Percentiles rank a stretch among this genome's conserved stretches.
phyloP scores from a whole-genome alignment of 2,888 invertebrate genomes.

The Mimumesa dahlbomi region DNA sequence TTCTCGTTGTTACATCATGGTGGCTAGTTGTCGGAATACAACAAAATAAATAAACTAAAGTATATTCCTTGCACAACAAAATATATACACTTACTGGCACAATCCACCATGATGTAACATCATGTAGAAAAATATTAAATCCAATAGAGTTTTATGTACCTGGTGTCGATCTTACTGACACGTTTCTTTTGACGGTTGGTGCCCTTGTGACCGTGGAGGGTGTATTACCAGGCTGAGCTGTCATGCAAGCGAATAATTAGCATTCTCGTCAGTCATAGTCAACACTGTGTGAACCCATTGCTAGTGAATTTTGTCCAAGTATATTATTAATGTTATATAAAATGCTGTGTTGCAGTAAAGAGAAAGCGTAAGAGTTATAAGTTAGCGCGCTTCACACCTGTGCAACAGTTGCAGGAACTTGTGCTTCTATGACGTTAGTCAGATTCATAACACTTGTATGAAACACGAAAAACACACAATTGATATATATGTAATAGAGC shows the following conservation, averaged over 20 bases:
- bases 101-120: constrained; percentile 34
- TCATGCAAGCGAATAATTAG: constrained; percentile 73
- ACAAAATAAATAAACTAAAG: neutral
- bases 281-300: constrained; percentile 38
- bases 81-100: neutral
- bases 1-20: constrained; percentile 26
- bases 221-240: constrained; percentile 73
- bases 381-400: constrained; percentile 42
- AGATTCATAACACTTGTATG: constrained; percentile 14
- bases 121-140: constrained; percentile 39
- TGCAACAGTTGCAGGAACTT: constrained; percentile 19
- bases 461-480: constrained; percentile 5
- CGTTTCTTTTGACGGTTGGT: constrained; percentile 72
- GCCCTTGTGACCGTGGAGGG: constrained; percentile 65
- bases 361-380: constrained; percentile 47
- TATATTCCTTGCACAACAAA: neutral
- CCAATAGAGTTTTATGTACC: constrained; percentile 69
- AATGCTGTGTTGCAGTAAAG: constrained; percentile 33
- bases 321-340: constrained; percentile 27
- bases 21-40: neutral
- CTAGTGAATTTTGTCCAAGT: constrained; percentile 13
- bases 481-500: constrained; percentile 4
- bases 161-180: constrained; percentile 71
- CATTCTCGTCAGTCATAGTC: constrained; percentile 52
- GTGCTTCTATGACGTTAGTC: constrained; percentile 40